Evolutionary conservation across 1,140 invertebrate genomes (phyloP).

Genomic region (Lethrus apterus): DNA sequence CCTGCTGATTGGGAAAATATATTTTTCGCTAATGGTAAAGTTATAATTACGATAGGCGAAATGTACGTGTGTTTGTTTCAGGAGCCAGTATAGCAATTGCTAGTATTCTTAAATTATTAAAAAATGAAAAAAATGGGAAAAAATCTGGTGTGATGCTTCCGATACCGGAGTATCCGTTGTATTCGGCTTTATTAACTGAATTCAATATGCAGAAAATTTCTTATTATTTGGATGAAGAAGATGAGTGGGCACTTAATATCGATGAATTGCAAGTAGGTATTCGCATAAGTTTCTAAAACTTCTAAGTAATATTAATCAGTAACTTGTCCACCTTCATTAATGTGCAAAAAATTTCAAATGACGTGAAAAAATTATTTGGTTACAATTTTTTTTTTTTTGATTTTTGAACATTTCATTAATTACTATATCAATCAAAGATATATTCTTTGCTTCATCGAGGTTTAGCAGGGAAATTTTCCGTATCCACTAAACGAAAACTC

Average conservation of each 20-base stretch:
- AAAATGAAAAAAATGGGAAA: neutral
- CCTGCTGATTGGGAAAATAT: slow-evolving; percentile 76
- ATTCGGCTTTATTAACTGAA: neutral
- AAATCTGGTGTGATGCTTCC: neutral
- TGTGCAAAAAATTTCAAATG: neutral
- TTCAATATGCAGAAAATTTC: slow-evolving; percentile 48
- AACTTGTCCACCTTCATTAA: no score
- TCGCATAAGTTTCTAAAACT: neutral
- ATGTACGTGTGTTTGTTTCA: neutral
- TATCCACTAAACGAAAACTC: no score
- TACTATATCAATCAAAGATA: no score
- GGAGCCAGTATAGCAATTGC: neutral
- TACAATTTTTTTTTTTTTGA: no score
- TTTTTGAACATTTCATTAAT: no score
- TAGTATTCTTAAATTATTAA: neutral
- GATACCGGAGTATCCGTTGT: slow-evolving; percentile 2
- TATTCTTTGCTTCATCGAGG: no score
- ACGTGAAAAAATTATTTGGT: neutral
- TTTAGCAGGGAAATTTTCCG: no score
- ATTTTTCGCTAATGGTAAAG: slow-evolving; percentile 64
- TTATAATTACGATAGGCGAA: slow-evolving; percentile 59
- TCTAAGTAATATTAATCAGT: no score
- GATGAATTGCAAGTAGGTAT: slow-evolving; percentile 52
- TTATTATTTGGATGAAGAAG: slow-evolving; percentile 73
- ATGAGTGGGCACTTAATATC: slow-evolving; percentile 65